Conservation (phyloP, 2,113 vertebrate species). For the Rhinoptilus africanus region DNA sequence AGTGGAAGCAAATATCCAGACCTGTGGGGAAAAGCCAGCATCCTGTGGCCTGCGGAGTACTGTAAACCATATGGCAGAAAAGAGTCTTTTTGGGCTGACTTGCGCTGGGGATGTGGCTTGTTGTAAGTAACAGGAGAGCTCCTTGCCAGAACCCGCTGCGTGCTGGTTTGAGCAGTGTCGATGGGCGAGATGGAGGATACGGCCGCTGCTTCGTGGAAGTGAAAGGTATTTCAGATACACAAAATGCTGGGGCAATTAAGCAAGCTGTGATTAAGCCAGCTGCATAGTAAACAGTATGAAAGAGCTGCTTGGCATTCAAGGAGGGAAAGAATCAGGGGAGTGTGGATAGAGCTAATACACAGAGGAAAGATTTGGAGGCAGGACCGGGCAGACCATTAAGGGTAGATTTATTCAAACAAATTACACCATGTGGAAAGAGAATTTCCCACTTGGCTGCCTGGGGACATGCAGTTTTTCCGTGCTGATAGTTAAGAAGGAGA, state of each 20-base stretch:
- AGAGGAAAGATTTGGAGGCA: background rate
- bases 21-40: background rate
- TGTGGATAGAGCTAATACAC: background rate
- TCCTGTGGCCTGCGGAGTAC: background rate
- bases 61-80: background rate
- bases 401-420: background rate
- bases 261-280: background rate
- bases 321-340: background rate
- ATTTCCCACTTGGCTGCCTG: background rate
- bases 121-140: background rate
- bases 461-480: background rate
- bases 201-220: background rate
- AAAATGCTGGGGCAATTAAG: background rate
- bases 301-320: background rate
- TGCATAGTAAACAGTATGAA: background rate
- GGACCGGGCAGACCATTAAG: background rate
- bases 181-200: background rate
- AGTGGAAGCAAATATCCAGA: background rate
- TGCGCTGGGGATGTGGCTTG: background rate
- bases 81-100: background rate
- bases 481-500: background rate
- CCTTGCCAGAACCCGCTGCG: background rate
- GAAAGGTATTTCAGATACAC: background rate
- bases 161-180: accelerated
- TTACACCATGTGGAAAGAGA: background rate